phyloP scores from a whole-genome alignment of 2,797 vertebrate genomes.

The Carcharodon carcharias region DNA sequence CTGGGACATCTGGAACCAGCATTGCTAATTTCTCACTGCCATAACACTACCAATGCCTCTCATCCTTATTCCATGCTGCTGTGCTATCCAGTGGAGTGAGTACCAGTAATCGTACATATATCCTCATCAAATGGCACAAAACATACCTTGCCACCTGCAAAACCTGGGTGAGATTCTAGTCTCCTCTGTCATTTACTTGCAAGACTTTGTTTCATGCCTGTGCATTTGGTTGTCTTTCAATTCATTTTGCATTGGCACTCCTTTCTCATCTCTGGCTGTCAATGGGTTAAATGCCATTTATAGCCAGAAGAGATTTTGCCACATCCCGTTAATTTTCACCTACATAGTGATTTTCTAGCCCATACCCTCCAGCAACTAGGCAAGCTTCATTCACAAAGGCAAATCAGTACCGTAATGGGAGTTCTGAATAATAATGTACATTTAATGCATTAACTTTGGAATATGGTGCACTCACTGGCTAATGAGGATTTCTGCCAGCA shows the following conservation, averaged over 20 bases:
- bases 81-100: background rate
- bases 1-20: background rate
- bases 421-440: slow-evolving; percentile 1
- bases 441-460: slow-evolving; percentile 18
- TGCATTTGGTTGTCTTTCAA: background rate
- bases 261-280: background rate
- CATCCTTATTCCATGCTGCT: background rate
- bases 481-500: slow-evolving; percentile 5
- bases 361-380: background rate
- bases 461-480: background rate
- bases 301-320: background rate
- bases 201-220: background rate
- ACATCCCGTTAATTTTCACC: background rate
- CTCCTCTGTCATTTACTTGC: background rate
- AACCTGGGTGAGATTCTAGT: background rate
- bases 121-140: too few relatives aligned
- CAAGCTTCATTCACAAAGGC: background rate
- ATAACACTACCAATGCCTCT: background rate
- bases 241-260: background rate
- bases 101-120: background rate
- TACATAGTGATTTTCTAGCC: background rate
- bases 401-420: background rate
- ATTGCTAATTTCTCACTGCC: background rate
- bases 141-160: background rate
- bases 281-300: background rate